Evolutionary conservation across 2,888 invertebrate genomes (phyloP), one percentile per base, ranked within the genome.

Genomic region (Synanthedon vespiformis): DNA sequence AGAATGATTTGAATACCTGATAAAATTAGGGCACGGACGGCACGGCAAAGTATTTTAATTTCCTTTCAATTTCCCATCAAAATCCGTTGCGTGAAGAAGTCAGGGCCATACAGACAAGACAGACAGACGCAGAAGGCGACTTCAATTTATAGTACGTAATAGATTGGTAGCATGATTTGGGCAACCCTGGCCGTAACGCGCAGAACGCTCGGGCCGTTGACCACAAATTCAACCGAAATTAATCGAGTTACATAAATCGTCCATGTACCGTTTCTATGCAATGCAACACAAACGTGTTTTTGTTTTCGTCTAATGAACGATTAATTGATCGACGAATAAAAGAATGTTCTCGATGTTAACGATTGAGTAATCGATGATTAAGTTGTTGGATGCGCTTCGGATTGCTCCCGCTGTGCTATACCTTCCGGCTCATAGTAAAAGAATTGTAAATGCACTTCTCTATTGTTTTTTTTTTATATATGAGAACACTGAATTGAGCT

Each of bases 321-420:
- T 53, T 55, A 53, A 56, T 58, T 57, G 49, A 55, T 51, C 51
- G 55, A 55, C 22, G 40, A 78, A 74, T 75, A 65, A 68, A 70
- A 65, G 65, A 69, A 67, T 60, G 63, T 62, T 66, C 67, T 67
- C 67, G 74, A 72, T 72, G 71, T 65, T 69, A 67, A 60, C 55
- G 59, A 68, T 78, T 77, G 77, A 72, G 74, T 65, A 81, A 80
- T 72, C 67, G 67, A 47, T 51, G 57, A 65, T 70, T 65, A 73
- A 74, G 72, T 78, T 75, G 75, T 77, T 74, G 66, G 68, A 67
- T 71, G 70, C 72, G 71, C 66, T 10, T 34, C 66, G 67, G 61
- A 56, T 69, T 76, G 71, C 74, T 73, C 67, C 68, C 34, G 10
- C 34, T 64, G 70, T 75, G 67, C 69, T 56, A 67, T 44, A 34